Evolutionary conservation across 2,888 invertebrate species (phyloP).

Genomic region (Anorthoa munda): DNA sequence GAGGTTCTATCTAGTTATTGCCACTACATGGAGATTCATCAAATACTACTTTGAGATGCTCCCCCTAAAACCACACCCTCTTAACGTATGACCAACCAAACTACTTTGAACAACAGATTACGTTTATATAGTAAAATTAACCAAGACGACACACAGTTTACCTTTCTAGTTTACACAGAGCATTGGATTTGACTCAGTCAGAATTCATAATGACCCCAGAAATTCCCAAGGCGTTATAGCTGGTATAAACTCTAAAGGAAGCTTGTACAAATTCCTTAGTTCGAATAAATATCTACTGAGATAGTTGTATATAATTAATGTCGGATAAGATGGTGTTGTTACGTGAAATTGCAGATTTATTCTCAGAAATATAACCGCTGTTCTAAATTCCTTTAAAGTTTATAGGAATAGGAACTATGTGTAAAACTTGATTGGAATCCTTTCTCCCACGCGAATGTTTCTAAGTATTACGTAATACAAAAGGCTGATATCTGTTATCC

Average conservation of each 20-base stretch:
- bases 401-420: conserved; percentile 14
- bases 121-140: conserved; percentile 45
- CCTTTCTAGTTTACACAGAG: conserved; percentile 25
- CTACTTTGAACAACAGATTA: conserved; percentile 21
- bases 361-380: conserved; percentile 28
- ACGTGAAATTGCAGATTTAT: conserved; percentile 52
- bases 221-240: conserved; percentile 45
- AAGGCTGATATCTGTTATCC: not conserved
- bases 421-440: conserved; percentile 21
- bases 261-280: conserved; percentile 37
- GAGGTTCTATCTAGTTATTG: not conserved
- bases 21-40: not conserved
- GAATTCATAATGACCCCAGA: conserved; percentile 52
- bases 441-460: conserved; percentile 28
- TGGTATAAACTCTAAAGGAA: conserved; percentile 34
- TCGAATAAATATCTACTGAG: conserved; percentile 25
- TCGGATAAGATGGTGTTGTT: conserved; percentile 18
- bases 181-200: conserved; percentile 28
- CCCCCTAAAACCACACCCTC: not conserved
- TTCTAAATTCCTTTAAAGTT: conserved; percentile 40
- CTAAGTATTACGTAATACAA: conserved; percentile 13
- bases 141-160: conserved; percentile 39
- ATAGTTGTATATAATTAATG: conserved; percentile 40
- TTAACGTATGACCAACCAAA: conserved; percentile 30
- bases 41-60: not conserved